Evolutionary conservation across 2,113 vertebrate genomes (phyloP).

Genomic region (Lipophrys pholis): DNA sequence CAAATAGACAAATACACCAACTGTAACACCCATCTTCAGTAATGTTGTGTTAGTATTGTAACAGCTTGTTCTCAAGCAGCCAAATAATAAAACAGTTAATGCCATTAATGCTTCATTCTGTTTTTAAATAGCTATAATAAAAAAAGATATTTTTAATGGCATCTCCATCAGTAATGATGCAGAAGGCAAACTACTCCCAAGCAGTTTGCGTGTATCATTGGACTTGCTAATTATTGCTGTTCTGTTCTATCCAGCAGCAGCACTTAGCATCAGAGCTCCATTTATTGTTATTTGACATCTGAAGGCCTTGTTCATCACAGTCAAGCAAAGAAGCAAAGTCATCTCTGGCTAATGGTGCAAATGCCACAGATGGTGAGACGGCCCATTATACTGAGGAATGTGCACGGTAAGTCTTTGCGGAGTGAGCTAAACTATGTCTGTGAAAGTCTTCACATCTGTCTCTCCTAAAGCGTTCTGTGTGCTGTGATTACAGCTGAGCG

Average conservation of each 20-base stretch:
- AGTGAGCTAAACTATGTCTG: conserved; percentile 28
- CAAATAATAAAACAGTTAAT: conserved; percentile 8
- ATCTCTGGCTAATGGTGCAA: conserved; percentile 57
- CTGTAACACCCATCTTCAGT: background rate
- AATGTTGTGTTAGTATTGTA: background rate
- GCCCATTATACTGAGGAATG: conserved; percentile 34
- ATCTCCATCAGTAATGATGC: background rate
- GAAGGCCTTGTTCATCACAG: conserved; percentile 48
- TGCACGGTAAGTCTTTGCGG: conserved; percentile 26
- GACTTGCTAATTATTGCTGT: conserved; percentile 13
- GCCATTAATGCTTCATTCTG: conserved; percentile 8
- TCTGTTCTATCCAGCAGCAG: conserved; percentile 17
- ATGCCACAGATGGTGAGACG: conserved; percentile 36
- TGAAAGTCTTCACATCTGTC: conserved; percentile 26
- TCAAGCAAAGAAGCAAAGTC: conserved; percentile 54
- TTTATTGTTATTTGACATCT: conserved; percentile 39
- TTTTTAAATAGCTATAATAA: conserved; percentile 11
- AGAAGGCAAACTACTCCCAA: conserved; percentile 14
- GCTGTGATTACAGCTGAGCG: conserved; percentile 10
- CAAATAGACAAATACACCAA: background rate
- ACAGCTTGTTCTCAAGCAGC: background rate
- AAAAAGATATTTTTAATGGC: background rate
- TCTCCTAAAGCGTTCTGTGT: conserved; percentile 28
- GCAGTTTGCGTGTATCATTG: conserved; percentile 11
- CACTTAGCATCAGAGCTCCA: conserved; percentile 19